Evolutionary conservation across 2,888 invertebrate species (phyloP), one percentile per base, ranked within the genome.

Genomic region (Tiphia femorata): DNA sequence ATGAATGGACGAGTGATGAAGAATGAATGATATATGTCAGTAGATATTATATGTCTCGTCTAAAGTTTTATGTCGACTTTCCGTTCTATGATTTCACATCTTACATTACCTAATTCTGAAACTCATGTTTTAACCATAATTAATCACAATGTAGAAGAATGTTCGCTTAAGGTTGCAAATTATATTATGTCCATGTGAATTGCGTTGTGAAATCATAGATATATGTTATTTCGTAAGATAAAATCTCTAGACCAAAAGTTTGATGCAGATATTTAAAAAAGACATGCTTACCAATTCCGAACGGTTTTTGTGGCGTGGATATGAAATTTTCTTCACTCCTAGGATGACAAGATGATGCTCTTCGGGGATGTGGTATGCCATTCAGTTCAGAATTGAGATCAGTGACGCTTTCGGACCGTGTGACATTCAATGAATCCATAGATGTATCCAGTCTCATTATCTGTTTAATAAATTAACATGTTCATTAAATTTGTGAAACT

Each of bases 371-470:
- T 2, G 77, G 73, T 30, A 79, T 40, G 29, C 75, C 79, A 49
- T 73, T 79, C 43, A 86, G 81, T 59, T 92, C 92, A 63, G 91
- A 91, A 75, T 90, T 93, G 10, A 94, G 84, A 85, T 94, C 94
- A 16, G 91, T 92, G 71, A 94, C 93, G 80, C 94, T 94, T 81
- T 94, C 94, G 21, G 94, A 94, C 25, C 94, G 89, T 14, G 89
- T 90, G 67, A 93, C 90, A 43, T 90, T 91, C 63, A 93, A 84
- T 23, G 92, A 92, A 82, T 93, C 94, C 85, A 92, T 90, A 52
- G 92, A 92, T 40, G 91, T 89, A 81, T 94, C 93, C 83, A 92
- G 87, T 53, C 91, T 88, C 92, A 93, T 92, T 53, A 93, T 88
- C 94, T 94, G 85, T n/a, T n/a, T n/a, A n/a, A n/a, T n/a, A n/a